A percentile compares a stretch with the other conserved stretches of the same genome.
These are phyloP conservation scores for Leptoteleia sp. DNA, from an alignment of 1,140 invertebrate species.

Conservation along the genomic window DNA sequence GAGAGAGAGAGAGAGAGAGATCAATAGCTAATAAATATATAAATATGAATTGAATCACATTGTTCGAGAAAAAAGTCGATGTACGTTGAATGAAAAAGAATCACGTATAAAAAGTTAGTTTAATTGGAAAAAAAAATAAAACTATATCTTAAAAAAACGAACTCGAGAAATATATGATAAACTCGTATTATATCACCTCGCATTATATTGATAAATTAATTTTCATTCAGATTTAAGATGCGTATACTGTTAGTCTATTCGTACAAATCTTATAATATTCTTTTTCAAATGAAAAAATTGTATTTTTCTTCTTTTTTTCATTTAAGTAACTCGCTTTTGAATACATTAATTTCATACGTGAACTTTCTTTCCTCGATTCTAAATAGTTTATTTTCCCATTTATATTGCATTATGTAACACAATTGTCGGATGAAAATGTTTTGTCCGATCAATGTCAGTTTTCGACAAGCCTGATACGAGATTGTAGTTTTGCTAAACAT, in stretches of 20 bases:
- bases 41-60: constrained; percentile 48
- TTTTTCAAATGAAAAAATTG: too few species aligned
- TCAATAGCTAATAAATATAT: constrained; percentile 49
- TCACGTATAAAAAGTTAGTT: too few species aligned
- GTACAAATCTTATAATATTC: too few species aligned
- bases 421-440: constrained; percentile 8
- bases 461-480: constrained; percentile 57
- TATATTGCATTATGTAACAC: constrained; percentile 30
- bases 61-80: constrained; percentile 11
- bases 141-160: too few species aligned
- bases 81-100: constrained; percentile 1
- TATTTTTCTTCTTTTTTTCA: too few species aligned
- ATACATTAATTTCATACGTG: neutral
- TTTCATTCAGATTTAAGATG: too few species aligned
- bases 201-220: too few species aligned
- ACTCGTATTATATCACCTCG: too few species aligned
- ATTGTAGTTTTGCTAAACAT: constrained; percentile 54
- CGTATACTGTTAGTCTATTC: too few species aligned
- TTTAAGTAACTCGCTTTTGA: constrained; percentile 5
- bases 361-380: constrained; percentile 7
- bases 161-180: too few species aligned
- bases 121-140: neutral
- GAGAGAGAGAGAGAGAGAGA: too few species aligned
- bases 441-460: neutral
- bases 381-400: constrained; percentile 28